Conservation (phyloP, 2,113 vertebrate genomes). For the Sphyrna mokarran region DNA sequence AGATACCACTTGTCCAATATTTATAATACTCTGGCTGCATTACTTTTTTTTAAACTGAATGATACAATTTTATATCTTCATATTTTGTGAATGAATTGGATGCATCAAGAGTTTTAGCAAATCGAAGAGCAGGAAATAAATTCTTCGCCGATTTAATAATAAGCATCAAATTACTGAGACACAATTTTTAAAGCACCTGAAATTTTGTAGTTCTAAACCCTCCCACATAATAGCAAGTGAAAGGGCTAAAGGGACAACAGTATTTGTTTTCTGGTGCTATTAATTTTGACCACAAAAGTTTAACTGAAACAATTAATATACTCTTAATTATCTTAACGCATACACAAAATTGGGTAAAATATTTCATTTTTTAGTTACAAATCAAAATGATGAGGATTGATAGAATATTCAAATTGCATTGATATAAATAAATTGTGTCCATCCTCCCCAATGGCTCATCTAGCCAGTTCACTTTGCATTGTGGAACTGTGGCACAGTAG, state of each 20-base stretch:
- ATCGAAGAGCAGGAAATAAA: neutral
- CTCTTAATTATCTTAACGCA: neutral
- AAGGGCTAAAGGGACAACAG: neutral
- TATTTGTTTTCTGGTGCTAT: neutral
- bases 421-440: neutral
- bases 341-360: neutral
- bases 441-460: neutral
- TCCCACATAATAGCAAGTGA: neutral
- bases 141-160: neutral
- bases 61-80: neutral
- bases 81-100: constrained; percentile 1
- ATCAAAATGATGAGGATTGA: neutral
- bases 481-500: neutral
- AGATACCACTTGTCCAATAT: neutral
- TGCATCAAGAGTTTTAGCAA: neutral
- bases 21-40: neutral
- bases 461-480: neutral
- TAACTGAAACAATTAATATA: neutral
- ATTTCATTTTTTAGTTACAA: neutral
- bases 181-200: neutral
- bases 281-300: neutral
- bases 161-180: neutral
- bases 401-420: neutral
- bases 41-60: neutral
- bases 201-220: neutral